Evolutionary conservation across 2,797 vertebrate genomes (phyloP), one percentile per base, ranked within the genome.

Genomic region (Pseudopleuronectes americanus): DNA sequence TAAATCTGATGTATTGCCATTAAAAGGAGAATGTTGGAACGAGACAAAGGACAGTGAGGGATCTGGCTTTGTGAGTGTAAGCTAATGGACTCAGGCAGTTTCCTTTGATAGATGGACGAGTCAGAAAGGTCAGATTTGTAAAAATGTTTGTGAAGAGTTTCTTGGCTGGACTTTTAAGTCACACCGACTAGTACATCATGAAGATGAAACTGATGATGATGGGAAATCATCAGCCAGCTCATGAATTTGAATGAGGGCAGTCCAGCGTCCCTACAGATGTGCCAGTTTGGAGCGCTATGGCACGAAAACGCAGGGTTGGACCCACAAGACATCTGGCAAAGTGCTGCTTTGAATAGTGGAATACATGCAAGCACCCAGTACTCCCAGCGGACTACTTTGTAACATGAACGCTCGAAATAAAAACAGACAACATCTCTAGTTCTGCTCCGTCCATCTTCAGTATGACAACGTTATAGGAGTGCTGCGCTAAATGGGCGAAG

Each of bases 161-260:
- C 53, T 77, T 54, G 21, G 64, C 64, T 41, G 14, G 41, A 57
- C 48, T 76, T 65, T 57, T 58, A 55, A 60, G 14, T 69, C 67
- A 51, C 28, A 73, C 3, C 56, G 47, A 63, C 47, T 23, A 57
- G 76, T 55, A 56, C 67, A 64, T 54, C 66, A 65, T 72, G 68
- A 77, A 49, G 74, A 65, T 58, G 61, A 68, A 33, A 54, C 26
- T 55, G 59, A 73, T 73, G 72, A 81, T 49, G 48, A 21, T 48
- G 47, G 8, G 19, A n/a, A 48, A n/a, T 48, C 47, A n/a, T 48
- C 17, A 60, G 52, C 12, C n/a, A 8, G n/a, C 17, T 36, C 7
- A 3, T 23, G 47, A 3, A 38, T 64, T 28, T 38, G 8, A 51
- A 21, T 41, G 59, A 64, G 43, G 26, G 26, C 19, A 22, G 7